Evolutionary conservation across 2,888 invertebrate genomes (phyloP).

Genomic region (Theodoxus fluviatilis): DNA sequence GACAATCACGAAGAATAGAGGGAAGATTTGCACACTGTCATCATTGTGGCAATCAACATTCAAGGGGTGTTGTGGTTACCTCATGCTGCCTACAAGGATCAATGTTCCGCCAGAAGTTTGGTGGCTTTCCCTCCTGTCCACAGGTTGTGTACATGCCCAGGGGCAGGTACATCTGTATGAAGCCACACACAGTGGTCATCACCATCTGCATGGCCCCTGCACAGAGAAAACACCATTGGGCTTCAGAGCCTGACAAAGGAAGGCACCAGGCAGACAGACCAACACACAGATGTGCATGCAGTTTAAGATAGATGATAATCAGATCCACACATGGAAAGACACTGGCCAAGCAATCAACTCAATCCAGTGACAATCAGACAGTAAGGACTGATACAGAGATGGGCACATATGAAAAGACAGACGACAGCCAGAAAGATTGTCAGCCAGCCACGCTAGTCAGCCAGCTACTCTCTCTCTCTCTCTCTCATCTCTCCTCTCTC

Average conservation of each 20-base stretch:
- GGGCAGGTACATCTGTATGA: conserved; percentile 77
- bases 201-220: conserved; percentile 79
- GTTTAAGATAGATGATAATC: neutral
- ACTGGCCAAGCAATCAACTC: no score
- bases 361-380: no score
- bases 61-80: conserved; percentile 67
- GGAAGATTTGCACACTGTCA: neutral
- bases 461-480: no score
- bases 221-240: neutral
- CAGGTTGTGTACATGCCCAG: conserved; percentile 74
- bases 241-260: neutral
- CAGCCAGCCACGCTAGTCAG: no score
- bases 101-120: conserved; percentile 79
- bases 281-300: neutral
- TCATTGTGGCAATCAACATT: neutral
- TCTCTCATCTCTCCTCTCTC: no score
- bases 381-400: no score
- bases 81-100: conserved; percentile 77
- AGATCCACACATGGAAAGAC: no score
- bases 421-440: no score
- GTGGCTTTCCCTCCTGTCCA: conserved; percentile 69
- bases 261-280: neutral
- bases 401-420: no score
- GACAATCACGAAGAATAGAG: no score
- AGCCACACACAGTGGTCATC: conserved; percentile 78